These are phyloP conservation scores for Epicampocera succincta DNA, from an alignment of 2,888 invertebrate species.

Conservation along the genomic window DNA sequence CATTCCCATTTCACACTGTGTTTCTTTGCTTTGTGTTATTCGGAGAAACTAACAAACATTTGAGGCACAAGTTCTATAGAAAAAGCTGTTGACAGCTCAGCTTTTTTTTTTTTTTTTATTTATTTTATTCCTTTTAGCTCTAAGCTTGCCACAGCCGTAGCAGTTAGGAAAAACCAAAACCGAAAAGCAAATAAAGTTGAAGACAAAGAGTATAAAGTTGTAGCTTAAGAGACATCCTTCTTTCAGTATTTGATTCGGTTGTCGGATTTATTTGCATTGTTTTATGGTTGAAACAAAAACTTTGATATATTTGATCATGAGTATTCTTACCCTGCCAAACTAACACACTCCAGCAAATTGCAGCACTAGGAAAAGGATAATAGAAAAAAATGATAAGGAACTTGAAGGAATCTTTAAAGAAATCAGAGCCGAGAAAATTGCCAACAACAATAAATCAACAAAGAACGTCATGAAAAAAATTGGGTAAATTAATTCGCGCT, in stretches of 20 bases:
- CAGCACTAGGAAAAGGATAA: not conserved
- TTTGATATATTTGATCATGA: constrained; percentile 39
- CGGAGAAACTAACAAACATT: not conserved
- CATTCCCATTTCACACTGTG: not conserved
- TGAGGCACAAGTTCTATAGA: constrained; percentile 4
- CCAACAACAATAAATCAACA: too few species aligned
- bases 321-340: constrained; percentile 34
- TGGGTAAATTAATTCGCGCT: not conserved
- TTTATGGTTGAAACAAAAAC: not conserved
- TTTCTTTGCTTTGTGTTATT: not conserved
- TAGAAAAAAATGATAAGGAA: not conserved
- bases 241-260: constrained; percentile 45
- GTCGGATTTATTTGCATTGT: constrained; percentile 13
- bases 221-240: constrained; percentile 51
- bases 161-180: not conserved
- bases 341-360: constrained; percentile 15
- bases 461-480: not conserved
- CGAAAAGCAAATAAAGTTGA: not conserved
- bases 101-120: not conserved
- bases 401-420: not conserved
- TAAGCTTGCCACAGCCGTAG: not conserved
- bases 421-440: too few species aligned
- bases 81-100: constrained; percentile 30
- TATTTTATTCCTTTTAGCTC: constrained; percentile 11
- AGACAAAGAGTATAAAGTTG: constrained; percentile 1